Evolutionary conservation across 2,113 vertebrate species (phyloP).

Genomic region (Sphaerodactylus townsendi): DNA sequence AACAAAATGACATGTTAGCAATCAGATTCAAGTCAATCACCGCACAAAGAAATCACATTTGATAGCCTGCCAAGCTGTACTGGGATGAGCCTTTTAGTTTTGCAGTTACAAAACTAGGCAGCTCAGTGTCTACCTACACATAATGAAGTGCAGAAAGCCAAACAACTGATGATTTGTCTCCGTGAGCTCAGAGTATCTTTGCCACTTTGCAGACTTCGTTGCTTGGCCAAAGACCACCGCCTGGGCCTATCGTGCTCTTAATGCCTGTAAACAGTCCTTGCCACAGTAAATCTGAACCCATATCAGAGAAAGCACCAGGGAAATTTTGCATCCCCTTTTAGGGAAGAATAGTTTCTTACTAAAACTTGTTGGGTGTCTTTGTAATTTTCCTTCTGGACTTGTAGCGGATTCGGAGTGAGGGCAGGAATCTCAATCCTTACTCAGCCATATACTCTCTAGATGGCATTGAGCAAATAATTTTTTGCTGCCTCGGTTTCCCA

Average conservation of each 20-base stretch:
- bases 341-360: neutral
- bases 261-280: neutral
- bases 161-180: neutral
- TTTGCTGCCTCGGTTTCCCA: neutral
- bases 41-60: conserved; percentile 1
- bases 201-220: neutral
- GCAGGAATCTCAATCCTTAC: no score
- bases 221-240: neutral
- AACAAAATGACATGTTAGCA: conserved; percentile 8
- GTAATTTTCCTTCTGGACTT: neutral
- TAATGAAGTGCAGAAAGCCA: neutral
- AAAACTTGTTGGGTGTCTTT: no score
- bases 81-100: neutral
- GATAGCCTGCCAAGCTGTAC: neutral
- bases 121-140: neutral
- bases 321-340: neutral
- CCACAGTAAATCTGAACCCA: neutral
- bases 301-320: neutral
- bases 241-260: neutral
- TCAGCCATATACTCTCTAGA: neutral
- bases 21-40: conserved; percentile 5
- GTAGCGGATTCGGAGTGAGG: neutral
- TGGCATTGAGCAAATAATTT: neutral
- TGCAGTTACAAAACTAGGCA: neutral
- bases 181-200: neutral